Base-by-base conservation (phyloP, 2,888 invertebrate species). In the Macaria notata region DNA sequence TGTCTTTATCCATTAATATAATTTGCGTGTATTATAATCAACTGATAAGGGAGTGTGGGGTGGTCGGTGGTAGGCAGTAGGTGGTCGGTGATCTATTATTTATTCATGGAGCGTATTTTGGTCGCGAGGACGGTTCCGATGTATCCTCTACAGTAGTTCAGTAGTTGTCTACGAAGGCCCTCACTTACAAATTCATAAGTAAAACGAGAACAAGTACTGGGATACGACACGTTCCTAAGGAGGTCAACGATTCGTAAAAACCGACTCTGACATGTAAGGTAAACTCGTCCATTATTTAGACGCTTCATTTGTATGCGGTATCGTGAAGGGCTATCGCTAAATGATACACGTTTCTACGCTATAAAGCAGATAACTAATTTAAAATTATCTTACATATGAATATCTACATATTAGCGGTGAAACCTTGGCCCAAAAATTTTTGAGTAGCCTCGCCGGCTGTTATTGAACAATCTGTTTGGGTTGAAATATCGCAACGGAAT, bases 91-190 rank as follows among this genome's bases (percentile, higher is more conserved):
- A 80, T 89, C 79, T 86, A 89, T 89, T 82, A 90, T 89, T 89
- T 82, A 90, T 89, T 89, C 88, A 89, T 69, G 70, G 70, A 77
- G 75, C 79, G 85, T 89, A 89, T 88, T 89, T 87, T 88, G 86
- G 88, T 86, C 86, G 86, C 84, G 87, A 83, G 87, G 87, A 81
- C 88, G 19, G 19, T 19, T 19, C 19, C 19, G 19, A 19, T 19
- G 19, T 19, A 19, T 19, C 19, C 19, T 19, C 19, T 19, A 19
- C 19, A 19, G 19, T 19, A 19, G 19, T 19, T 19, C 19, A 19
- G 19, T 19, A 19, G 19, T 19, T 19, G 19, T 19, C 19, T 19
- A 19, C 19, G 49, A 79, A 79, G 77, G 82, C 81, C 79, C 82
- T 77, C 74, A 76, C 73, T 75, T 73, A 77, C 71, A 57, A 78